Evolutionary conservation across 2,888 invertebrate species (phyloP).

Genomic region (Leucoptera coffeella): DNA sequence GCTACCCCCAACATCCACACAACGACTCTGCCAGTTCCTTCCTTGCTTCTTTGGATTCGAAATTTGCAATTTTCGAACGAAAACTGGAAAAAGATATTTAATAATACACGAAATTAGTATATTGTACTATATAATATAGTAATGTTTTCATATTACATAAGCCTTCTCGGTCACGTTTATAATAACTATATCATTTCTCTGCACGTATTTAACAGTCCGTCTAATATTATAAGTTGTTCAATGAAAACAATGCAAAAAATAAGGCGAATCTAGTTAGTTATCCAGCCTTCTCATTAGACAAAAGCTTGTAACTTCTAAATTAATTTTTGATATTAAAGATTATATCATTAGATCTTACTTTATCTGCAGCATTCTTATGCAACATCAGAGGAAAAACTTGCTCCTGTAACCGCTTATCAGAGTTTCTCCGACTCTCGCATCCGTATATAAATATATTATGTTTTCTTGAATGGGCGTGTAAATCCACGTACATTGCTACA

Average conservation of each 20-base stretch:
- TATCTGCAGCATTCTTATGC: conserved; percentile 86
- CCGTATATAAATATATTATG: conserved; percentile 97
- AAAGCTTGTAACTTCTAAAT: no score
- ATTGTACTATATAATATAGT: no score
- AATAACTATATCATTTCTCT: no score
- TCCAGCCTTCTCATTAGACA: no score
- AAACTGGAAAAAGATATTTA: conserved; percentile 58
- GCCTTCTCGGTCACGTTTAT: no score
- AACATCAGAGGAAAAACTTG: conserved; percentile 93
- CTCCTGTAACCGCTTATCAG: conserved; percentile 76
- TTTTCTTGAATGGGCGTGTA: conserved; percentile 91
- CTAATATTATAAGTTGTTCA: no score
- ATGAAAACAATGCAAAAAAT: no score
- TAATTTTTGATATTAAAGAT: no score
- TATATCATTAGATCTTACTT: no score
- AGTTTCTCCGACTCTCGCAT: conserved; percentile 78
- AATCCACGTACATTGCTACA: conserved; percentile 85
- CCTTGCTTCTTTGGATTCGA: conserved; percentile 87
- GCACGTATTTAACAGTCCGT: background rate
- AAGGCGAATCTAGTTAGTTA: no score
- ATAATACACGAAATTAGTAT: background rate
- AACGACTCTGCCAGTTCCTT: conserved; percentile 90
- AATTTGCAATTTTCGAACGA: conserved; percentile 93
- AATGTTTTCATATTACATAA: background rate
- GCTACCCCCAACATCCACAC: conserved; percentile 93